phyloP scores from a whole-genome alignment of 2,113 vertebrate genomes.

The Cochlearius cochlearius region DNA sequence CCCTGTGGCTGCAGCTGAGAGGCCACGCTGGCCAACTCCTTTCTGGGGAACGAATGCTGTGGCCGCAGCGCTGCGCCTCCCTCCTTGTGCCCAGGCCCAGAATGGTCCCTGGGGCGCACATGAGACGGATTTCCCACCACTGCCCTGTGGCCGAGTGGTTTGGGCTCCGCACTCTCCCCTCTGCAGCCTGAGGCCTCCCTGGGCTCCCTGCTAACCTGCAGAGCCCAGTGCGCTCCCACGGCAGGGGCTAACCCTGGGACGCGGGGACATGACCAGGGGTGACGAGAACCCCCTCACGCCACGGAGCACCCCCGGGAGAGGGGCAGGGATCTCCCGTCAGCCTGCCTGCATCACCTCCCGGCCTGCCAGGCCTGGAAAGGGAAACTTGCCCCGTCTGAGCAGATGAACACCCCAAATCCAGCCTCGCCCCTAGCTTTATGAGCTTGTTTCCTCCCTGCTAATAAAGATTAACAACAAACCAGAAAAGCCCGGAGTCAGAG shows the following conservation, averaged over 20 bases:
- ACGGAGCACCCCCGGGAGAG: rapidly evolving
- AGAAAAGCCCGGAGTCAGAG: neutral
- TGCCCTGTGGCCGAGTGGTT: rapidly evolving
- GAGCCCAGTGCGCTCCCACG: rapidly evolving
- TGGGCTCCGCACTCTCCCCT: neutral
- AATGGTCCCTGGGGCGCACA: rapidly evolving
- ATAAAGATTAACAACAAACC: neutral
- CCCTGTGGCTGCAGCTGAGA: neutral
- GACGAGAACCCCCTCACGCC: rapidly evolving
- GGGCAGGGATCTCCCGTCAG: neutral
- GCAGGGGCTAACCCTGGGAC: rapidly evolving
- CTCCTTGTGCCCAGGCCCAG: neutral
- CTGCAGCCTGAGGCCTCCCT: neutral
- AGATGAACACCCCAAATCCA: neutral
- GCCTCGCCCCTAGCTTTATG: rapidly evolving
- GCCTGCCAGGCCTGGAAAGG: neutral
- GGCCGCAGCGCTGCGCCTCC: rapidly evolving
- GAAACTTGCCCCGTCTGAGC: rapidly evolving
- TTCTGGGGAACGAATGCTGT: rapidly evolving
- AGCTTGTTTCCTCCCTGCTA: neutral
- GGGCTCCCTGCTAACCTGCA: neutral
- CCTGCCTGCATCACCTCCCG: rapidly evolving
- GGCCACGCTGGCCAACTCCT: no score
- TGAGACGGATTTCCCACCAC: rapidly evolving
- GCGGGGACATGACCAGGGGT: rapidly evolving